Percentiles rank a stretch among this genome's conserved stretches.
phyloP scores from a whole-genome alignment of 2,113 vertebrate species.

The Bubalus kerabau region DNA sequence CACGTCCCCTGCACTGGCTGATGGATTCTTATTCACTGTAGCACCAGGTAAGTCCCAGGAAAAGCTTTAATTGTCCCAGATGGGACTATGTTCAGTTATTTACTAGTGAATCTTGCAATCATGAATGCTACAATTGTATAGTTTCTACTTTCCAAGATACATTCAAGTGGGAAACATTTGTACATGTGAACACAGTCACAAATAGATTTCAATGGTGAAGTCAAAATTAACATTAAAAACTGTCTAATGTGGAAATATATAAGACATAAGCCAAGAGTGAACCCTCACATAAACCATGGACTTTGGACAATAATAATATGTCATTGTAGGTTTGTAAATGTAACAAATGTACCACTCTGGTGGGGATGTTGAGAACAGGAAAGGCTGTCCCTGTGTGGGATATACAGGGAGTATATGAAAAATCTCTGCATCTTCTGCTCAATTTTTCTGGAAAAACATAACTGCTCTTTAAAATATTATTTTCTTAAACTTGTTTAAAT shows the following conservation, averaged over 20 bases:
- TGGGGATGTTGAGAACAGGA: neutral
- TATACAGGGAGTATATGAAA: neutral
- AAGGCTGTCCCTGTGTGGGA: neutral
- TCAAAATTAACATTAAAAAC: neutral
- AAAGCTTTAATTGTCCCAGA: slow-evolving; percentile 44
- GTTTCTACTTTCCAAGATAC: neutral
- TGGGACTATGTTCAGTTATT: slow-evolving; percentile 35
- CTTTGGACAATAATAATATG: neutral
- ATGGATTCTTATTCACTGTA: neutral
- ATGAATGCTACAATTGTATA: neutral
- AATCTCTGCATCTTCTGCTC: neutral
- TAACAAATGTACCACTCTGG: neutral
- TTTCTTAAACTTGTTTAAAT: neutral
- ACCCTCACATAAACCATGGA: neutral
- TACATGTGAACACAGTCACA: neutral
- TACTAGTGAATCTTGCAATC: neutral
- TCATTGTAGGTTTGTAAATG: neutral
- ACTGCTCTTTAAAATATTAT: neutral
- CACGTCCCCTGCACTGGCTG: neutral
- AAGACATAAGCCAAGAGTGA: neutral
- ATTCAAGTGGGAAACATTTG: neutral
- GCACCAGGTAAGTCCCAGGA: neutral
- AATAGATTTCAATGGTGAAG: neutral
- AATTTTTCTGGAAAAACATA: neutral
- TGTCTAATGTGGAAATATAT: neutral